Evolutionary conservation across 2,113 vertebrate genomes (phyloP).

Genomic region (Coreoperca whiteheadi): DNA sequence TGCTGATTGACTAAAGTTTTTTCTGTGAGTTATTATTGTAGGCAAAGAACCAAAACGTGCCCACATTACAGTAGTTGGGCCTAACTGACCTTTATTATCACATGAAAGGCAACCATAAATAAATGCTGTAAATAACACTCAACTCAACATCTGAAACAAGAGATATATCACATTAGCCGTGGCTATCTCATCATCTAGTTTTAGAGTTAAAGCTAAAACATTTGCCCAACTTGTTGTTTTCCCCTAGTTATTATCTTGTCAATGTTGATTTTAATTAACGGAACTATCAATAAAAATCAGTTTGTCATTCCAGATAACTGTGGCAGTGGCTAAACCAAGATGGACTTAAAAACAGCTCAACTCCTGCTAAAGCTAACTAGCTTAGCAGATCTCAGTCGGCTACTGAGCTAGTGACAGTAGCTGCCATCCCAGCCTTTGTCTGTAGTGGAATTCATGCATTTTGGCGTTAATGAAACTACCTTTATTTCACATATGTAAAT

Average conservation of each 20-base stretch:
- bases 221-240: neutral
- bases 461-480: neutral
- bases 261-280: neutral
- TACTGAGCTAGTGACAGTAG: neutral
- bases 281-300: neutral
- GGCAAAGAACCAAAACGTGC: neutral
- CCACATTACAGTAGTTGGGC: neutral
- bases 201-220: neutral
- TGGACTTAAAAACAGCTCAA: neutral
- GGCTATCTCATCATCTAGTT: no score
- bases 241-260: neutral
- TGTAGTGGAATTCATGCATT: neutral
- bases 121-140: neutral
- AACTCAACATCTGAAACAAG: neutral
- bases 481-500: neutral
- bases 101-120: neutral
- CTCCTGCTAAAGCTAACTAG: neutral
- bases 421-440: neutral
- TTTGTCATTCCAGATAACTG: neutral
- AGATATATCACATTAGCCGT: no score
- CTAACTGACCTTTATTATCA: neutral
- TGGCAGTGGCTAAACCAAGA: neutral
- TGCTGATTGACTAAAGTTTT: neutral
- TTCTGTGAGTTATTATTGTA: no score
- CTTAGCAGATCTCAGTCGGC: neutral